These are phyloP conservation scores for Phorcus lineatus DNA, from an alignment of 2,888 invertebrate species.

Conservation along the genomic window DNA sequence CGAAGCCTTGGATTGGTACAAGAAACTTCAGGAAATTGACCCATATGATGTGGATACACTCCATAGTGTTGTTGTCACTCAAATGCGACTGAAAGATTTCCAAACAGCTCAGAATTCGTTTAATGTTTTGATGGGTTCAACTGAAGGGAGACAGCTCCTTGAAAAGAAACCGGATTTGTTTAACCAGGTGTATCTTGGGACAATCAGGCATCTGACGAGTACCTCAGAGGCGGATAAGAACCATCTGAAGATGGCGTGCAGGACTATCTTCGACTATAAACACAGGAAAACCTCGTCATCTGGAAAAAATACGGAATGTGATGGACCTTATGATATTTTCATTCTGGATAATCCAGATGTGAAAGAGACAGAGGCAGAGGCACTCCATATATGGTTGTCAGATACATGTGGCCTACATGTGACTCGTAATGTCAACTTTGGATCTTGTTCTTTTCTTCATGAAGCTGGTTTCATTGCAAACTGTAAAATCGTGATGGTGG, in stretches of 20 bases:
- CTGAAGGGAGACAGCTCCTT: neutral
- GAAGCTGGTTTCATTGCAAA: neutral
- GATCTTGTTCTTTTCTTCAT: neutral
- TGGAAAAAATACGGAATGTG: neutral
- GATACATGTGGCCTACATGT: neutral
- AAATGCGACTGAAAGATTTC: neutral
- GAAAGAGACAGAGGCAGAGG: neutral
- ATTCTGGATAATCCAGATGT: neutral
- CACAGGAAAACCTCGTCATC: no score
- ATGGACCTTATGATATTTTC: neutral
- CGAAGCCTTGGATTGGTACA: neutral
- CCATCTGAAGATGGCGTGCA: neutral
- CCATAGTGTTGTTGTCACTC: neutral
- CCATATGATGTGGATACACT: neutral
- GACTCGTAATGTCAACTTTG: neutral
- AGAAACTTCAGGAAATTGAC: neutral
- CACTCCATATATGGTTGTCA: neutral
- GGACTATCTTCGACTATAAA: neutral
- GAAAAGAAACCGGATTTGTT: neutral
- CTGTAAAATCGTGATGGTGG: neutral
- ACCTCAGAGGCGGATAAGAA: neutral
- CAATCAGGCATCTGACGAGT: neutral
- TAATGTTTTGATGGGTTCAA: neutral
- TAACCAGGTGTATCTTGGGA: conserved; percentile 11
- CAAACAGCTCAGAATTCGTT: neutral